A percentile compares a stretch with the other conserved stretches of the same genome.
phyloP scores from a whole-genome alignment of 2,113 vertebrate genomes.

The Ophthalmolycus amberensis region DNA sequence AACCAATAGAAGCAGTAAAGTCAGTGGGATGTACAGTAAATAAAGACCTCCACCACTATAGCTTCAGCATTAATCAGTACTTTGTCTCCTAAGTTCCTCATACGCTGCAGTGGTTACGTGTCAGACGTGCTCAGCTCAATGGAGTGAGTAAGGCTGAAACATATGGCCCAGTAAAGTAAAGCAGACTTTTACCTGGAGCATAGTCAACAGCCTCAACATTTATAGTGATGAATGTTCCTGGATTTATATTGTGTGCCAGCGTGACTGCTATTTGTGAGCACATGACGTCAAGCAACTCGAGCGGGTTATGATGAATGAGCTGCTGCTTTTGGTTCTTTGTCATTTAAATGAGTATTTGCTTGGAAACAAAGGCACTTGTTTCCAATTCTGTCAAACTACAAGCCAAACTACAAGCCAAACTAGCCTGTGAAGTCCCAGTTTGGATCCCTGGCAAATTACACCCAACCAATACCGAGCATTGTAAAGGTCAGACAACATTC shows the following conservation, averaged over 20 bases:
- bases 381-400: slow-evolving; percentile 5
- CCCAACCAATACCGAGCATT: not conserved
- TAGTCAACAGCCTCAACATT: slow-evolving; percentile 38
- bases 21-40: not conserved
- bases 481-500: slow-evolving; percentile 3
- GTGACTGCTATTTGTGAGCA: slow-evolving; percentile 16
- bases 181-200: slow-evolving; percentile 59
- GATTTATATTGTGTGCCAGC: slow-evolving; percentile 22
- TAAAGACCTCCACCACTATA: slow-evolving; percentile 14
- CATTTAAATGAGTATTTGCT: slow-evolving; percentile 28
- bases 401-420: not conserved
- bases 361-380: slow-evolving; percentile 24
- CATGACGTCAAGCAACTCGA: slow-evolving; percentile 29
- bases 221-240: slow-evolving; percentile 50
- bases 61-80: slow-evolving; percentile 15
- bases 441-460: slow-evolving; percentile 33
- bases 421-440: slow-evolving; percentile 10
- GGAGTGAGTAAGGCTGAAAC: slow-evolving; percentile 49
- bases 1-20: not conserved
- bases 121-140: slow-evolving; percentile 29
- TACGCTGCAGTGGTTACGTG: not conserved
- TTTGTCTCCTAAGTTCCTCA: slow-evolving; percentile 4
- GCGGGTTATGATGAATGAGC: slow-evolving; percentile 38
- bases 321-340: slow-evolving; percentile 45
- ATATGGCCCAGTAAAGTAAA: slow-evolving; percentile 58